Evolutionary conservation across 1,140 invertebrate genomes (phyloP), one percentile per base, ranked within the genome.

Genomic region (Oncopodura yosiiana): DNA sequence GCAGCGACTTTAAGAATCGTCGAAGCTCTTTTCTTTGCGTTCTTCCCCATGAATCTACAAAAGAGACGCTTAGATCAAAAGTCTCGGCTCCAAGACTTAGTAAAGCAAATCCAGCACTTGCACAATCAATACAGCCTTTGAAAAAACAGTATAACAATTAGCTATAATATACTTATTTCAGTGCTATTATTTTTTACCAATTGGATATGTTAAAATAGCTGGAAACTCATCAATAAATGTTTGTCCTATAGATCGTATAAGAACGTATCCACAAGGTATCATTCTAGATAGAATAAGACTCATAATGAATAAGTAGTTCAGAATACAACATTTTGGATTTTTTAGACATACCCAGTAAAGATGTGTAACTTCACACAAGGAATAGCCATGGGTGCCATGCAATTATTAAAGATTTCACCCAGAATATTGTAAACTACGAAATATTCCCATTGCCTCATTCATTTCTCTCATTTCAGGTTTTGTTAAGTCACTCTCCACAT

Each of bases 361-460:
- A 46, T 48, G 26, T 29, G 26, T 3, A 54, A 18, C 36, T 54
- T 54, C 12, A 46, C 34, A 14, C 46, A 19, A 11, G 52, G 44
- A 19, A 54, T 39, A 1, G 44, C 52, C 42, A 54, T 27, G 21
- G 52, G 52, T 4, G 52, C 23, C 43, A 54, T 46, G 52, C 43
- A 46, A 39, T 54, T 34, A 24, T 54, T 54, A 27, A 54, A 54
- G 12, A 18, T 23, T 12, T 19, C 39, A 23, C 43, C 24, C 0
- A 54, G 43, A 38, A 54, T 30, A n/a, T 19, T 54, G 43, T 0
- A 54, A 34, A 2, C 19, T 29, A 3, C 34, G 43, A 21, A 46
- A 54, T 2, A 44, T 29, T 38, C 27, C 18, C 4, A 54, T n/a
- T 1, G 43, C 43, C 21, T 9, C 11, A 18, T 30, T 21, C 12